A percentile compares a stretch with the other conserved stretches of the same genome.
phyloP scores from a whole-genome alignment of 2,113 vertebrate genomes.

The Parus major region DNA sequence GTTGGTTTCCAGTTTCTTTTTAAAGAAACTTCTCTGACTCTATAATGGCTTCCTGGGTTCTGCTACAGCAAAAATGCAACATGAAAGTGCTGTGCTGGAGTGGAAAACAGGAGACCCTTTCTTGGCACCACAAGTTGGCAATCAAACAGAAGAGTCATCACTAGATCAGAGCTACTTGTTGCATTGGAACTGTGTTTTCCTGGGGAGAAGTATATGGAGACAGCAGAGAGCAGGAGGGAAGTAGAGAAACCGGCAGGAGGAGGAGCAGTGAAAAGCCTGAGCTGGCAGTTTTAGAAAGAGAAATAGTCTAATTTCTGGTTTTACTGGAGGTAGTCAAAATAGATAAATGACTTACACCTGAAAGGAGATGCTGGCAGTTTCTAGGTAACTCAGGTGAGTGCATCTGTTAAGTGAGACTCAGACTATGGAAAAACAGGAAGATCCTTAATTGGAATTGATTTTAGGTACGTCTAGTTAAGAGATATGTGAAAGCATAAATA shows the following conservation, averaged over 20 bases:
- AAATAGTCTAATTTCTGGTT: neutral
- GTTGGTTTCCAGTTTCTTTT: neutral
- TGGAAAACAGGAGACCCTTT: neutral
- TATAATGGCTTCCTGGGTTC: neutral
- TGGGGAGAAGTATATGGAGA: neutral
- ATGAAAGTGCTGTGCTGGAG: neutral
- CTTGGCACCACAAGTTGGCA: neutral
- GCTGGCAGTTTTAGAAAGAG: neutral
- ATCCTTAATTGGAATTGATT: neutral
- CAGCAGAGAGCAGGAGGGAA: neutral
- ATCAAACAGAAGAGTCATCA: neutral
- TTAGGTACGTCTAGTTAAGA: neutral
- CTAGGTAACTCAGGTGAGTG: neutral
- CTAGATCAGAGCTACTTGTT: neutral
- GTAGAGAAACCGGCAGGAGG: neutral
- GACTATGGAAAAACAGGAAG: neutral
- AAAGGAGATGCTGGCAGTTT: neutral
- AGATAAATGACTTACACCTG: neutral
- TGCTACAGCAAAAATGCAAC: neutral
- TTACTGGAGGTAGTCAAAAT: neutral
- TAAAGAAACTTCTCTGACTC: neutral
- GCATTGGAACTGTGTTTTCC: neutral
- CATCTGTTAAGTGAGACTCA: neutral
- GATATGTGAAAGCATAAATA: neutral
- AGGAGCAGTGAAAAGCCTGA: neutral